A percentile compares a stretch with the other conserved stretches of the same genome.
Conservation (phyloP, 2,113 vertebrate species). For the Engraulis encrasicolus region DNA sequence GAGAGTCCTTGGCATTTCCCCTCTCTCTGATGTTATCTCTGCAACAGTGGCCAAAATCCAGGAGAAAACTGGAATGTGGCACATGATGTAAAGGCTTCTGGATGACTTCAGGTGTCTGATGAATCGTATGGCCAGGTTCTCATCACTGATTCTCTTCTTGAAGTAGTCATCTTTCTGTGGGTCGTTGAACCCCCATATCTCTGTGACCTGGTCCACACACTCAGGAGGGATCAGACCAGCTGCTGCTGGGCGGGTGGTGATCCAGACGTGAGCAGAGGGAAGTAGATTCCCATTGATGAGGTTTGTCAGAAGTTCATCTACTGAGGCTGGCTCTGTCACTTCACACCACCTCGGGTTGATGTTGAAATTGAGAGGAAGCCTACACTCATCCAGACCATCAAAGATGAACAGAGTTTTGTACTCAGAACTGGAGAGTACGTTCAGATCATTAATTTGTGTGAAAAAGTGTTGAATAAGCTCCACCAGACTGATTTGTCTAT, state of each 20-base stretch:
- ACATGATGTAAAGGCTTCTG: constrained; percentile 37
- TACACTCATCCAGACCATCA: constrained; percentile 39
- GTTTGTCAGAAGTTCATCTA: constrained; percentile 30
- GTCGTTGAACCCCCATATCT: constrained; percentile 6
- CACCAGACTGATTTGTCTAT: constrained; percentile 21
- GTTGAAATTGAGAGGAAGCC: constrained; percentile 28
- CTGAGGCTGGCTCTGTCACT: not conserved
- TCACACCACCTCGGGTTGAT: constrained; percentile 4
- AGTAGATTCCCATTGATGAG: constrained; percentile 30
- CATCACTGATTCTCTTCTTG: constrained; percentile 34
- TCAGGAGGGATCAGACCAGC: constrained; percentile 2
- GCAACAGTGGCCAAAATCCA: constrained; percentile 37
- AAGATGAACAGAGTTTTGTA: constrained; percentile 25
- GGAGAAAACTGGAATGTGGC: constrained; percentile 42
- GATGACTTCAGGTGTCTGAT: constrained; percentile 40
- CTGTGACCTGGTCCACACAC: constrained; percentile 18
- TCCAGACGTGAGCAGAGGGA: constrained; percentile 25
- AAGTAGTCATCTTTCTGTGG: constrained; percentile 37
- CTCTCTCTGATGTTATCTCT: constrained; percentile 13
- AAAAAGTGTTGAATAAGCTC: constrained; percentile 31
- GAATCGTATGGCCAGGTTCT: not conserved
- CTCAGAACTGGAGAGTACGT: not conserved
- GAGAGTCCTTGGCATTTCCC: constrained; percentile 37
- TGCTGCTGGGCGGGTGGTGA: constrained; percentile 25
- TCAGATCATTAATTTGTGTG: constrained; percentile 20